Conservation (phyloP, 2,888 invertebrate genomes). For the Podabrus alpinus region DNA sequence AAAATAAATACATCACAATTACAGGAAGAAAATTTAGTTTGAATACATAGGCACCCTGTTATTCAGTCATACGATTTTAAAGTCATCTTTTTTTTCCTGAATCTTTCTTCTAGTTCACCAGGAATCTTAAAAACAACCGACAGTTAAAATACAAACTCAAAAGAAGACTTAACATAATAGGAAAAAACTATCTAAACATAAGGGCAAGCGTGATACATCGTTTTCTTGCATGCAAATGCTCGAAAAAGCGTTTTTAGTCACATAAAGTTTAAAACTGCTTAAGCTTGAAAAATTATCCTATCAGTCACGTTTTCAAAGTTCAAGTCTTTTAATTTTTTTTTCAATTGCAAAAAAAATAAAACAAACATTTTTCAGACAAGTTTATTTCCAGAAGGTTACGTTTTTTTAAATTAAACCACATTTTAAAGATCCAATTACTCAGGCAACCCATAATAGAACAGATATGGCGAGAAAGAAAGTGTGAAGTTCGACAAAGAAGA, state of each 20-base stretch:
- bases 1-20: conserved; percentile 30
- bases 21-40: conserved; percentile 31
- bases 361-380: neutral
- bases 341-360: neutral
- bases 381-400: neutral
- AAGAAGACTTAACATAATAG: neutral
- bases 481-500: neutral
- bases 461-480: neutral
- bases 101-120: conserved; percentile 64
- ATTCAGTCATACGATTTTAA: conserved; percentile 34
- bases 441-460: neutral
- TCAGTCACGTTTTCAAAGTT: neutral
- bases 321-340: neutral
- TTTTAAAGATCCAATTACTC: neutral
- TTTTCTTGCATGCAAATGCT: no score
- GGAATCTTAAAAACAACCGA: conserved; percentile 59
- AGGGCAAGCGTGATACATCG: neutral
- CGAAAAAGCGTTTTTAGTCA: neutral
- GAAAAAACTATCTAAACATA: neutral
- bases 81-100: conserved; percentile 50
- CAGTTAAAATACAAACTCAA: conserved; percentile 15
- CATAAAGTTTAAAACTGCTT: neutral
- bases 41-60: conserved; percentile 35
- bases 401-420: neutral
- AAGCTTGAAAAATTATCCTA: neutral